These are phyloP conservation scores for Semotilus atromaculatus DNA, from an alignment of 2,797 vertebrate species.

Conservation along the genomic window DNA sequence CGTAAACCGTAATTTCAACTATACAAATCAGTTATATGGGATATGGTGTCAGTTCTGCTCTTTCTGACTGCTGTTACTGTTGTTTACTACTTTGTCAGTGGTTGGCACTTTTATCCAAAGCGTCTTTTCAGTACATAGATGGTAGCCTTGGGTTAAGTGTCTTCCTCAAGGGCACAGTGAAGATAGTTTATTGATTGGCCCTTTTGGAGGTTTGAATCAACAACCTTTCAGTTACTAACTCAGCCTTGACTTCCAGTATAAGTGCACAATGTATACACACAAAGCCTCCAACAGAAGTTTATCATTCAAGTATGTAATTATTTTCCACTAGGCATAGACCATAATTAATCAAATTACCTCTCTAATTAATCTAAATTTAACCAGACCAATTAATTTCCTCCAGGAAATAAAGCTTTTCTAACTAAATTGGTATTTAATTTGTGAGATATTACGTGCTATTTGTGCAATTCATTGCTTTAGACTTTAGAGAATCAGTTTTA, in stretches of 20 bases:
- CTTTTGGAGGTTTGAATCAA: conserved; percentile 11
- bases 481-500: conserved; percentile 20
- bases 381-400: conserved; percentile 29
- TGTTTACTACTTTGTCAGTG: conserved; percentile 30
- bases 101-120: not conserved
- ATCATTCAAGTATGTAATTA: not conserved
- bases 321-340: not conserved
- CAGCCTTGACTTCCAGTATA: not conserved
- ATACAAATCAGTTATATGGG: conserved; percentile 8
- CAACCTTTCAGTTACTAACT: not conserved
- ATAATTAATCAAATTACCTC: conserved; percentile 24
- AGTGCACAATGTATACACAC: not conserved
- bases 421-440: conserved; percentile 15
- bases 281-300: not conserved
- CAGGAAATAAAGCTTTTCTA: conserved; percentile 21
- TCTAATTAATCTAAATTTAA: conserved; percentile 24
- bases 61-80: not conserved
- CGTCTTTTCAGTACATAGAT: not conserved
- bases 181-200: conserved; percentile 23
- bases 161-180: conserved; percentile 6
- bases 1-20: not conserved
- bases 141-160: not conserved
- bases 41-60: conserved; percentile 7
- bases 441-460: conserved; percentile 14
- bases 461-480: conserved; percentile 21